phyloP scores from a whole-genome alignment of 53 echinoderm and acorn worm species.

The Actinopyga echinites region DNA sequence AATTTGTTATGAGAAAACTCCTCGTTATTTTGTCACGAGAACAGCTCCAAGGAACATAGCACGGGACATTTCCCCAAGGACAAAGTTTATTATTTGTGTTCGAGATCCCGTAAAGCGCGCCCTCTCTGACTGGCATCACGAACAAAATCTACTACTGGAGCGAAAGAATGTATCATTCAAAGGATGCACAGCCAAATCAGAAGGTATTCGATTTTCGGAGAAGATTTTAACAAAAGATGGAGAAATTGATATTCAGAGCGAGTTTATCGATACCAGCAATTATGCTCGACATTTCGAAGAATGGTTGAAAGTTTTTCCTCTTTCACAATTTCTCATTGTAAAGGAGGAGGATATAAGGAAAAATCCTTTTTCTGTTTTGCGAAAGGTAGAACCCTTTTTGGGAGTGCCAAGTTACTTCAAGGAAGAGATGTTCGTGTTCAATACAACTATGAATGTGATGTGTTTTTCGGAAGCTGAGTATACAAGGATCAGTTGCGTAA shows the following conservation, averaged over 20 bases:
- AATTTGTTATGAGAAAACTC: too few species aligned
- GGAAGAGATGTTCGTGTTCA: neutral
- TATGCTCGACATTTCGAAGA: too few species aligned
- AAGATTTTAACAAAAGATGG: neutral
- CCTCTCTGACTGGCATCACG: slow-evolving; percentile 21
- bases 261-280: neutral
- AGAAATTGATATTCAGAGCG: neutral
- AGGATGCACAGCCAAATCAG: neutral
- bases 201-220: neutral
- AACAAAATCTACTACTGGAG: neutral
- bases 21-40: too few species aligned
- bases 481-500: neutral
- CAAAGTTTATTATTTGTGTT: too few species aligned
- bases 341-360: neutral
- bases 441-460: neutral
- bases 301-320: neutral
- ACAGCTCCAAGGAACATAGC: too few species aligned
- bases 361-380: neutral
- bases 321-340: neutral
- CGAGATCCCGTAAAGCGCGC: too few species aligned
- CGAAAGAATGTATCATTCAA: neutral
- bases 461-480: neutral
- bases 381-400: too few species aligned
- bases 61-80: too few species aligned
- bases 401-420: neutral